Percentiles rank a stretch among this genome's conserved stretches.
phyloP scores from a whole-genome alignment of 2,113 vertebrate genomes.

The Elephantulus edwardii region DNA sequence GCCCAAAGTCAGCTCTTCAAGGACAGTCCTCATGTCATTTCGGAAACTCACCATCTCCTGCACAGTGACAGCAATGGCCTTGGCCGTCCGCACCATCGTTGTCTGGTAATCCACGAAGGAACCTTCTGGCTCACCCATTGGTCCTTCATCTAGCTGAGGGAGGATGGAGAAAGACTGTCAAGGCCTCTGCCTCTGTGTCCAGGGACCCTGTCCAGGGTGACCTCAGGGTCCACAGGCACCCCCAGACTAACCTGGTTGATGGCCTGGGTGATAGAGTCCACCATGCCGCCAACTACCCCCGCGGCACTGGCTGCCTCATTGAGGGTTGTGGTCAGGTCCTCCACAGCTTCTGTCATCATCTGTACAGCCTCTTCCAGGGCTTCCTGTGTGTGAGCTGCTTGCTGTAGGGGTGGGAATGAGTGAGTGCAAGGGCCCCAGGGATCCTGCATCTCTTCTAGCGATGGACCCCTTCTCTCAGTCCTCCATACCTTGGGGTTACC shows the following conservation, averaged over 20 bases:
- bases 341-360: slow-evolving; percentile 99
- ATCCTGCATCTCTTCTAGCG: not conserved
- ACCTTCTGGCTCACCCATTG: slow-evolving; percentile 91
- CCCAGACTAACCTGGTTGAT: slow-evolving; percentile 90
- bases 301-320: slow-evolving; percentile 94
- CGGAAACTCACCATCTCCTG: slow-evolving; percentile 94
- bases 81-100: slow-evolving; percentile 98
- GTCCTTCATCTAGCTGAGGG: slow-evolving; percentile 90
- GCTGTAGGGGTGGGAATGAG: slow-evolving; percentile 53
- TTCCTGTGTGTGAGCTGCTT: slow-evolving; percentile 96
- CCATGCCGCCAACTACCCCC: slow-evolving; percentile 96
- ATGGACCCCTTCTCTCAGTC: not conserved
- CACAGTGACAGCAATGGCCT: slow-evolving; percentile 97
- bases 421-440: not conserved
- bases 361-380: slow-evolving; percentile 96
- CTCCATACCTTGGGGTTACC: slow-evolving; percentile 95
- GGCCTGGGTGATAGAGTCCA: slow-evolving; percentile 95
- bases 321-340: slow-evolving; percentile 93
- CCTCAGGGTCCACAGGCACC: not conserved
- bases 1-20: not conserved
- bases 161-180: not conserved
- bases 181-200: not conserved
- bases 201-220: not conserved
- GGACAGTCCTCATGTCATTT: not conserved
- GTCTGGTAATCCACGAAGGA: slow-evolving; percentile 99